phyloP scores from a whole-genome alignment of 2,888 invertebrate genomes.

The Mythimna lalbum region DNA sequence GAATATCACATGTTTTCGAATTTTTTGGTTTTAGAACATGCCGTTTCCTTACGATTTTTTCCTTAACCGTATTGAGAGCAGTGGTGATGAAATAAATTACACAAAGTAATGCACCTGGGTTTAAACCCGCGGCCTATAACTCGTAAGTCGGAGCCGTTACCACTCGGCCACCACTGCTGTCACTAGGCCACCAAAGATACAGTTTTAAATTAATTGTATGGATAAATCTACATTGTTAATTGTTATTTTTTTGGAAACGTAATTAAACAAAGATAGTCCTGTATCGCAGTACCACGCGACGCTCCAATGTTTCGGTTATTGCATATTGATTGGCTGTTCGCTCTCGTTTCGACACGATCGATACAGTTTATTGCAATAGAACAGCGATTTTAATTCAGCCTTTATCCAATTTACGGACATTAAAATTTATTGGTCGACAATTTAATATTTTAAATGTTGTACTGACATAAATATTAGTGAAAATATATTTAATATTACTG shows the following conservation, averaged over 20 bases:
- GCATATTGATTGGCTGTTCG: slow-evolving; percentile 52
- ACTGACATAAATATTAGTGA: not conserved
- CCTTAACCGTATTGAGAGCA: no score
- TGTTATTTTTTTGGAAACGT: slow-evolving; percentile 23
- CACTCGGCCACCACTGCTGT: no score
- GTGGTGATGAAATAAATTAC: no score
- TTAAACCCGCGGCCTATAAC: no score
- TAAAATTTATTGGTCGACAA: slow-evolving; percentile 11
- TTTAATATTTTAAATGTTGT: slow-evolving; percentile 3
- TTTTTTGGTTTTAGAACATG: no score
- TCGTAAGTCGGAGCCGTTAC: no score
- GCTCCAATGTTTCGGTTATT: slow-evolving; percentile 50
- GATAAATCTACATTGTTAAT: not conserved
- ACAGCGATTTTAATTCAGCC: slow-evolving; percentile 28
- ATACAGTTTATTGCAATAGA: slow-evolving; percentile 47
- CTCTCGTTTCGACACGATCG: slow-evolving; percentile 47
- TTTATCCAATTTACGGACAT: slow-evolving; percentile 7
- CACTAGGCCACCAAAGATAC: no score
- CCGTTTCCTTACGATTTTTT: no score
- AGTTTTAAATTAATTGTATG: no score
- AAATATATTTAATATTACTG: not conserved
- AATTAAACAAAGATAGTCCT: slow-evolving; percentile 32
- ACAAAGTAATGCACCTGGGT: no score
- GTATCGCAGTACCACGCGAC: slow-evolving; percentile 49
- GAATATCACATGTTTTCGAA: no score